Conservation (phyloP, 2,113 vertebrate genomes). For the Melozone crissalis region DNA sequence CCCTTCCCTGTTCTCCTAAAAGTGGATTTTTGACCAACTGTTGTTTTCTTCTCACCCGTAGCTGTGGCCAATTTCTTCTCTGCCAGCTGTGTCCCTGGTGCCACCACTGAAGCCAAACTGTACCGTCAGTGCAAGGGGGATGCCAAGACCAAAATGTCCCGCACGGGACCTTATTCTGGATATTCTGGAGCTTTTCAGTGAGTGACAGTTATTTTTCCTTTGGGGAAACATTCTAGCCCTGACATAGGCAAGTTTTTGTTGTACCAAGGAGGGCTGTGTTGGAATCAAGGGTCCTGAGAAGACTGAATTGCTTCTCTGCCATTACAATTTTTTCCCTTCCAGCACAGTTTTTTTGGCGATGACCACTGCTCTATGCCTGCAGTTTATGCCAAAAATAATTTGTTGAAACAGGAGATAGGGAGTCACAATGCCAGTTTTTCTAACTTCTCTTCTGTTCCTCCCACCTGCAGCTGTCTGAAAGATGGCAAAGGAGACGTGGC, state of each 20-base stretch:
- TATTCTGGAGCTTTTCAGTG: constrained; percentile 83
- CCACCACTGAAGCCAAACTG: constrained; percentile 34
- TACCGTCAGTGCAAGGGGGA: constrained; percentile 75
- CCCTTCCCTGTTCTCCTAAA: background rate
- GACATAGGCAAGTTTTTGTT: background rate
- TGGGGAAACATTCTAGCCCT: background rate
- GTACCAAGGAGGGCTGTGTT: background rate
- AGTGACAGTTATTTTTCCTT: constrained; percentile 48
- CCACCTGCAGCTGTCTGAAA: constrained; percentile 80
- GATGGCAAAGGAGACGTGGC: constrained; percentile 81
- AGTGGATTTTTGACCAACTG: background rate
- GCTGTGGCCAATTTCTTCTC: constrained; percentile 78
- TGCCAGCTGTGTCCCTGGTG: constrained; percentile 81
- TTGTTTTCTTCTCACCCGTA: constrained; percentile 29
- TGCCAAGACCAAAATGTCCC: constrained; percentile 71
- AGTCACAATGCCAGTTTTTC: background rate
- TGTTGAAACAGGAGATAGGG: background rate
- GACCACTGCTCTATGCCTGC: background rate
- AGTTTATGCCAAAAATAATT: background rate
- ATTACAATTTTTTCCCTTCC: background rate
- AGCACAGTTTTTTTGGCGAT: background rate
- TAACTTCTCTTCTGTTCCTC: background rate
- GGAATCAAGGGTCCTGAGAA: background rate
- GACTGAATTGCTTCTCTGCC: background rate
- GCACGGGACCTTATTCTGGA: constrained; percentile 75